Conservation (phyloP, 2,113 vertebrate species). For the Festucalex cinctus region DNA sequence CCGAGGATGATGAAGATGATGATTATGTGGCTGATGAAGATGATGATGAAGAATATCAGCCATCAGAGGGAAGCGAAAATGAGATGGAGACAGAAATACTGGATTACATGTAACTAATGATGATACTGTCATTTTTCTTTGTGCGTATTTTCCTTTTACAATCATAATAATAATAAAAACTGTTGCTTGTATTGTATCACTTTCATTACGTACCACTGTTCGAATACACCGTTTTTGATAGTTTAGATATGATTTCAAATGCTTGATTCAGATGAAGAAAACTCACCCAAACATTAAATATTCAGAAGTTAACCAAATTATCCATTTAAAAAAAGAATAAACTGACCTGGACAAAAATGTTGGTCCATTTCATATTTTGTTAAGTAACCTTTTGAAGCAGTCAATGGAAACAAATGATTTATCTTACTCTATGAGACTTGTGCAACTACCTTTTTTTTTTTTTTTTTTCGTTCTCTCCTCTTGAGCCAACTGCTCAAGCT, state of each 20-base stretch:
- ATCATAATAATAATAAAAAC: slow-evolving; percentile 20
- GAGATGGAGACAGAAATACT: slow-evolving; percentile 98
- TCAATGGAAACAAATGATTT: not conserved
- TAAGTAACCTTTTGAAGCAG: not conserved
- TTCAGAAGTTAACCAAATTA: not conserved
- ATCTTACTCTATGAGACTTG: not conserved
- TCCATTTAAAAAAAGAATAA: not conserved
- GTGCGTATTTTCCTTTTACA: slow-evolving; percentile 4
- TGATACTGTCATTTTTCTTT: not conserved
- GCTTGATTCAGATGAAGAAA: too few relatives aligned
- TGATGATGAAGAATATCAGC: slow-evolving; percentile 85
- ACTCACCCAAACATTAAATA: not conserved
- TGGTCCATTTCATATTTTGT: not conserved
- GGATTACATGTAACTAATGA: slow-evolving; percentile 80
- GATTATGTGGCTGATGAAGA: slow-evolving; percentile 76
- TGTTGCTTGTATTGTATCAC: not conserved
- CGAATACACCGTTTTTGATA: too few relatives aligned
- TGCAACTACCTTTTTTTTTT: too few relatives aligned
- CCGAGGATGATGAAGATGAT: slow-evolving; percentile 15
- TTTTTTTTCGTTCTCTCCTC: not conserved
- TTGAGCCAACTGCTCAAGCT: not conserved
- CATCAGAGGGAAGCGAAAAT: slow-evolving; percentile 91
- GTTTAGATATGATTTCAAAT: not conserved
- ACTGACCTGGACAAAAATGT: not conserved
- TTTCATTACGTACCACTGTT: not conserved